Percentiles rank a stretch among this genome's conserved stretches.
phyloP scores from a whole-genome alignment of 2,113 vertebrate genomes.

The Crotalus tigris region DNA sequence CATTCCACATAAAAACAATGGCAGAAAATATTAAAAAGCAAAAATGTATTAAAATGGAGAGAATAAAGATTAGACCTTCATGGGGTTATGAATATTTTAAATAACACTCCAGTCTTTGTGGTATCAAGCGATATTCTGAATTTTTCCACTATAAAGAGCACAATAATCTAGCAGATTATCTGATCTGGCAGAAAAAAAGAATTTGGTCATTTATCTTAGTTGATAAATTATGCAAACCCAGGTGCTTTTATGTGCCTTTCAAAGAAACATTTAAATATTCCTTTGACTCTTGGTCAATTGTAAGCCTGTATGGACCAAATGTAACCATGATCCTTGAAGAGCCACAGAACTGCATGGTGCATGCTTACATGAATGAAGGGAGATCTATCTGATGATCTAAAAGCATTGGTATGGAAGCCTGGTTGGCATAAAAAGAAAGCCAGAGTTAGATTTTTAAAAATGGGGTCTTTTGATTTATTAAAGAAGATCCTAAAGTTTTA shows the following conservation, averaged over 20 bases:
- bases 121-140: not conserved
- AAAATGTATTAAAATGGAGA: not conserved
- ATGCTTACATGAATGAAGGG: no score
- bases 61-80: not conserved
- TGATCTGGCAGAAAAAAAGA: not conserved
- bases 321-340: not conserved
- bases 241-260: no score
- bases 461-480: no score
- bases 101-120: not conserved
- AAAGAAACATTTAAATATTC: no score
- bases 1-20: not conserved
- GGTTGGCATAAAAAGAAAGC: no score
- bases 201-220: no score
- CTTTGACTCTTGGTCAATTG: no score
- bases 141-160: not conserved
- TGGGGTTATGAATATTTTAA: not conserved
- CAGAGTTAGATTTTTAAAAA: no score
- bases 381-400: no score
- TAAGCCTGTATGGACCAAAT: not conserved
- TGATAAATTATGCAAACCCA: no score
- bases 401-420: no score
- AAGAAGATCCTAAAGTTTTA: no score
- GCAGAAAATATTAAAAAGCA: not conserved
- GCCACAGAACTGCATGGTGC: not conserved
- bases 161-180: not conserved